These are phyloP conservation scores for Aphelinus certus DNA, from an alignment of 1,140 invertebrate genomes.

Conservation along the genomic window DNA sequence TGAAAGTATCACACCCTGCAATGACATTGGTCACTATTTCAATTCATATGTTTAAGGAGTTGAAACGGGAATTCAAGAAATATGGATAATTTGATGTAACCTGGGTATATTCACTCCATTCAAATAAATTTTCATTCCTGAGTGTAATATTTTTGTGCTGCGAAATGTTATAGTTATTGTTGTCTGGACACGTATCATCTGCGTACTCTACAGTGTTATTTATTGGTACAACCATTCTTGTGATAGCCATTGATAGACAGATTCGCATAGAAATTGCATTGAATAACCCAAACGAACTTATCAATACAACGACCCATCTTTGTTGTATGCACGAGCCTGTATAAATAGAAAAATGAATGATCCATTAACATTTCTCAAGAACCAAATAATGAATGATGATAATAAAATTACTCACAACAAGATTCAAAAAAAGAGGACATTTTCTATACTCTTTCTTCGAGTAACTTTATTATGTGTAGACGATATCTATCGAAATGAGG, in stretches of 20 bases:
- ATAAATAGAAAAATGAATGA: no score
- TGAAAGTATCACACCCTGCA: conserved; percentile 49
- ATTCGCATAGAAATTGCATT: conserved; percentile 10
- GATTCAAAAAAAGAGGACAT: no score
- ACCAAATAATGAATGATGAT: no score
- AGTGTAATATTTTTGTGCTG: not conserved
- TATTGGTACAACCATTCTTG: conserved; percentile 3
- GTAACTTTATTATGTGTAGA: no score
- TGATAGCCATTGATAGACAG: conserved; percentile 20
- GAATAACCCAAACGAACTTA: conserved; percentile 83
- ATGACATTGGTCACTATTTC: no score
- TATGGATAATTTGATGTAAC: not conserved
- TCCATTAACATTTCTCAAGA: no score
- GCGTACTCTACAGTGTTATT: conserved; percentile 27
- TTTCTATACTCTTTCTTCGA: no score
- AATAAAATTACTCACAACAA: no score
- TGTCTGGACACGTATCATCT: conserved; percentile 18
- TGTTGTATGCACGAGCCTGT: conserved; percentile 56
- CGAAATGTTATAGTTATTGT: not conserved
- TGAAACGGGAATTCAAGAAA: not conserved
- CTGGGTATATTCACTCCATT: conserved; percentile 48
- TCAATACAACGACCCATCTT: conserved; percentile 79
- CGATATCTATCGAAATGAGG: no score
- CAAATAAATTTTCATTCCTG: conserved; percentile 27
- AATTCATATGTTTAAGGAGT: no score